Conservation (phyloP, 2,797 vertebrate species). For the Saxicola maurus region DNA sequence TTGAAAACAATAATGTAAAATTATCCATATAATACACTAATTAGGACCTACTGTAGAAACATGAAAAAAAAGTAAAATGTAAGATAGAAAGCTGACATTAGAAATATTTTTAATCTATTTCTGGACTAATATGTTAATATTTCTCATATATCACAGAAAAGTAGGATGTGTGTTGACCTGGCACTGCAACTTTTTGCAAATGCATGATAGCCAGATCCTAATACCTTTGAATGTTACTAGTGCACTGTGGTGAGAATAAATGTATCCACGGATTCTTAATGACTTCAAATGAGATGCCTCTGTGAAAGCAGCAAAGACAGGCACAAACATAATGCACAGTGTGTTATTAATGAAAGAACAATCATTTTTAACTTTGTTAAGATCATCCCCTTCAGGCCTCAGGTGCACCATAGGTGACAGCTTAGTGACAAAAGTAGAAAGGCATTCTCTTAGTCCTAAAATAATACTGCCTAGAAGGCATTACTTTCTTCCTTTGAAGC, state of each 20-base stretch:
- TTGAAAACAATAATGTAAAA: background rate
- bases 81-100: conserved; percentile 10
- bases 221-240: conserved; percentile 27
- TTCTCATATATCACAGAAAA: conserved; percentile 38
- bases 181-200: conserved; percentile 47
- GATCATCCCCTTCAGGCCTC: background rate
- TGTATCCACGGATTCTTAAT: conserved; percentile 4
- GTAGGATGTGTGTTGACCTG: conserved; percentile 16
- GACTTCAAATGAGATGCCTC: conserved; percentile 30
- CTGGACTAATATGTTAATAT: conserved; percentile 4
- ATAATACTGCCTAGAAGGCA: background rate
- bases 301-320: background rate
- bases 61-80: background rate
- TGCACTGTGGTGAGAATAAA: conserved; percentile 1
- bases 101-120: conserved; percentile 33
- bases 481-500: background rate
- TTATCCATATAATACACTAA: background rate
- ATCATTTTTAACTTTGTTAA: background rate
- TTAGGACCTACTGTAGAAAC: background rate
- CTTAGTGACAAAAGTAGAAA: conserved; percentile 14
- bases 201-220: conserved; percentile 10
- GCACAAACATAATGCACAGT: background rate
- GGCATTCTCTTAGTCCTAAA: background rate
- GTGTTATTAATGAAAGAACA: conserved; percentile 6
- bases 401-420: background rate